Base-by-base conservation (phyloP, 2,888 invertebrate species). In the Phlogophora meticulosa region DNA sequence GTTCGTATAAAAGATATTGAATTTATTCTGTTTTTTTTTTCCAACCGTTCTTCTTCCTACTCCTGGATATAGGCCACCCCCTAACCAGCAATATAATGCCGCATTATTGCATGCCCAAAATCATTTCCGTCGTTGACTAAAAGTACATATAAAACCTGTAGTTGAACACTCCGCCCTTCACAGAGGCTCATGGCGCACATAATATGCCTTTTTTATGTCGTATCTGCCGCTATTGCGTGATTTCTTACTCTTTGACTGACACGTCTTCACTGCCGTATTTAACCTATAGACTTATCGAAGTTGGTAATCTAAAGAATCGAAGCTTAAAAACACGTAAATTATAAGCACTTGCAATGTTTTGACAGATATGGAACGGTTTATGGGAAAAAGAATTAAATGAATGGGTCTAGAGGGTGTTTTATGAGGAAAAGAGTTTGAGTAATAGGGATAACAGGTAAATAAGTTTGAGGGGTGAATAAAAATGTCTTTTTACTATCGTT, bases 271-370 rank as follows among this genome's bases (percentile, higher is more conserved):
- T n/a, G 11, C 11, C 24, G 11, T 42, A 36, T 32, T 46, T 45
- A 7, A 22, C 3, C 40, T 28, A n/a, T n/a, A n/a, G 7, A 22
- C 24, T 7, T 32, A 45, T 60, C 49, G 9, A 48, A 7, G 40
- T 66, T n/a, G 2, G 22, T 46, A 65, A 42, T 42, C 24, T 7
- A 24, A 57, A 52, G 22, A 34, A 46, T 15, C n/a, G 5, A 22
- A 34, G 32, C 43, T 56, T 51, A 51, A 24, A 56, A 56, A 57
- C 67, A 74, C 56, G 28, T 56, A 42, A 71, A 73, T 45, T 51
- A 28, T 34, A 22, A 22, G 4, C 2, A 7, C 22, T 15, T 53
- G 51, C 15, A 46, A 24, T 66, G 10, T 70, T 69, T 48, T 72
- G 69, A 63, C 72, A 63, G 52, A n/a, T 28, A 52, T 22, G 34